Conservation (phyloP, 1,140 invertebrate genomes). For the Bombyx mori region DNA sequence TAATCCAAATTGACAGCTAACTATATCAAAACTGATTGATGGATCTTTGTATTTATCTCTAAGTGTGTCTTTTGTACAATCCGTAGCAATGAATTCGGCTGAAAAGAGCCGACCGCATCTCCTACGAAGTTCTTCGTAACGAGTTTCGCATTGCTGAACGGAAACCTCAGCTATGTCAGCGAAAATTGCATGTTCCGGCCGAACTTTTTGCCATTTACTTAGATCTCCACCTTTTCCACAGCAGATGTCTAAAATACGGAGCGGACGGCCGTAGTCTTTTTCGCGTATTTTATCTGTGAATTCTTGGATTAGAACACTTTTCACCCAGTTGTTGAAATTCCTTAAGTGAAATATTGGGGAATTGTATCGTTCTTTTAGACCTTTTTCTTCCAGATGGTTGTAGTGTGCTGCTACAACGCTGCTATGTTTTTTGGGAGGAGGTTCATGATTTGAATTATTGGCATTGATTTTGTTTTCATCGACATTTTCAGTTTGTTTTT, state of each 20-base stretch:
- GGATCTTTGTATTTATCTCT: conserved; percentile 81
- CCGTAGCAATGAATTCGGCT: conserved; percentile 93
- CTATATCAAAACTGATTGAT: conserved; percentile 87
- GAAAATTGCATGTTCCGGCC: conserved; percentile 90
- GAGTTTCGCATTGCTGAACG: conserved; percentile 85
- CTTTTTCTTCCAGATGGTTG: conserved; percentile 87
- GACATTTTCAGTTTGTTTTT: too few species aligned
- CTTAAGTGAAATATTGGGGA: conserved; percentile 94
- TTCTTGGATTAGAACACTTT: conserved; percentile 91
- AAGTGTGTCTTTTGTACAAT: conserved; percentile 89
- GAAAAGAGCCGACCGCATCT: conserved; percentile 73
- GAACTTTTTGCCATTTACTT: conserved; percentile 92
- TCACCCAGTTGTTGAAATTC: conserved; percentile 99
- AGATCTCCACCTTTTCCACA: conserved; percentile 98
- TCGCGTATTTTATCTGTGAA: conserved; percentile 77
- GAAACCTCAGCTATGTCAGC: conserved; percentile 95
- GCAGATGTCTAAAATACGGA: conserved; percentile 82
- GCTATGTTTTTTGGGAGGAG: conserved; percentile 42
- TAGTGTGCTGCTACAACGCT: conserved; percentile 87
- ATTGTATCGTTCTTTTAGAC: conserved; percentile 81
- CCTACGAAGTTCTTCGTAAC: conserved; percentile 76
- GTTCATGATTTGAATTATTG: conserved; percentile 5
- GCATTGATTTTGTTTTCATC: too few species aligned
- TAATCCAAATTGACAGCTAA: conserved; percentile 98
- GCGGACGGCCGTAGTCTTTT: conserved; percentile 70